phyloP scores from a whole-genome alignment of 2,888 invertebrate species.

The Eilema caniola region DNA sequence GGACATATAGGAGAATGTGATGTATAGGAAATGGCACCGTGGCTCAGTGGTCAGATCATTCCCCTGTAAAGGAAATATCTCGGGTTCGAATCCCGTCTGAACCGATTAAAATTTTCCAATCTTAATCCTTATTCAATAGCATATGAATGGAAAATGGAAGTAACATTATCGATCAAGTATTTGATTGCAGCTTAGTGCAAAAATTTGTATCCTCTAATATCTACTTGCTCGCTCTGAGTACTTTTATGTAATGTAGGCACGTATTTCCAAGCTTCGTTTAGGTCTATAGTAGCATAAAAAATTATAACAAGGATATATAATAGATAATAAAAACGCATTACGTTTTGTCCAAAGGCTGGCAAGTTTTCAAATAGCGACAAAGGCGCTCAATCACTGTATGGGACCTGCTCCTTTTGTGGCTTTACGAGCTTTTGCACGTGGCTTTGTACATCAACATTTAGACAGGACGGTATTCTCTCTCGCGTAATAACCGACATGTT shows the following conservation, averaged over 20 bases:
- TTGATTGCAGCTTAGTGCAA: background rate
- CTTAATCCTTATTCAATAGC: too few species aligned
- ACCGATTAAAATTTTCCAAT: too few species aligned
- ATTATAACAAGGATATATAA: slow-evolving; percentile 14
- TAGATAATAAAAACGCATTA: slow-evolving; percentile 22
- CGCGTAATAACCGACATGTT: slow-evolving; percentile 28
- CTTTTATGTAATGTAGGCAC: background rate
- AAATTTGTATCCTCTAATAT: too few species aligned
- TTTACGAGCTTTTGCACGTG: slow-evolving; percentile 34
- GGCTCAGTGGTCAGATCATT: too few species aligned
- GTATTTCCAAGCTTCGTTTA: background rate
- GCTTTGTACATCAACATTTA: slow-evolving; percentile 40
- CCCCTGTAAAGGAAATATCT: too few species aligned
- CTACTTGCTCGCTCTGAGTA: background rate
- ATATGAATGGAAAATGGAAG: background rate
- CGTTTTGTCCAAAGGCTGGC: slow-evolving; percentile 25
- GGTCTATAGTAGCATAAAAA: background rate
- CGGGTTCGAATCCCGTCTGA: too few species aligned
- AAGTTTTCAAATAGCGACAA: slow-evolving; percentile 38
- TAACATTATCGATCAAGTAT: background rate
- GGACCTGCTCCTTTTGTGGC: slow-evolving; percentile 41
- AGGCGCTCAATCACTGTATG: slow-evolving; percentile 40
- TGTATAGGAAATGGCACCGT: too few species aligned
- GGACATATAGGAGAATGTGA: too few species aligned
- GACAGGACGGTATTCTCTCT: slow-evolving; percentile 32